Evolutionary conservation across 2,888 invertebrate genomes (phyloP).

Genomic region (Aphidoletes aphidimyza): DNA sequence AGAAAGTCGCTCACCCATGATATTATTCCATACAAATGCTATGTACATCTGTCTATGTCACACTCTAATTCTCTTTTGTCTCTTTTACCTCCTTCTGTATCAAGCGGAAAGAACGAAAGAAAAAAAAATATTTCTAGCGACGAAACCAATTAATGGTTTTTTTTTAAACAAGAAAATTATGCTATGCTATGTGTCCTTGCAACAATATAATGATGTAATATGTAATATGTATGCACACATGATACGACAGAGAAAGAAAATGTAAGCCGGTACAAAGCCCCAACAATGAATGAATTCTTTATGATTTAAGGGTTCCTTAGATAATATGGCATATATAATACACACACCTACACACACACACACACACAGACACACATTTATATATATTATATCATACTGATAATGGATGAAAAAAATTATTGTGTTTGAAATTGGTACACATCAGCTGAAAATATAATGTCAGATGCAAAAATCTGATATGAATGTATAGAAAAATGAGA

Average conservation of each 20-base stretch:
- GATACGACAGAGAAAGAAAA: not conserved
- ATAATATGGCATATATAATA: slow-evolving; percentile 16
- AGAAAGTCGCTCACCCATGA: too few relatives aligned
- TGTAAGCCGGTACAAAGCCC: slow-evolving; percentile 30
- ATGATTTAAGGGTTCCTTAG: slow-evolving; percentile 43
- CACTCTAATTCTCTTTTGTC: slow-evolving; percentile 9
- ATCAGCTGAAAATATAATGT: not conserved
- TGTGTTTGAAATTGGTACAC: not conserved
- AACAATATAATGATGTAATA: not conserved
- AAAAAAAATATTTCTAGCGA: not conserved
- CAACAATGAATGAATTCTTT: slow-evolving; percentile 45
- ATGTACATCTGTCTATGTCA: too few relatives aligned
- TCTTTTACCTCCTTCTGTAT: not conserved
- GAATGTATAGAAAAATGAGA: not conserved
- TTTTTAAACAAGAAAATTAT: slow-evolving; percentile 10
- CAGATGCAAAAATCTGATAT: not conserved
- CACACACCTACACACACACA: too few relatives aligned
- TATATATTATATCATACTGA: not conserved
- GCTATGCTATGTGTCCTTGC: slow-evolving; percentile 49
- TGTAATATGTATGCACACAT: not conserved
- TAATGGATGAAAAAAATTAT: not conserved
- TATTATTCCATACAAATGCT: too few relatives aligned
- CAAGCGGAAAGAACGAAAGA: too few relatives aligned
- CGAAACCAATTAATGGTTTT: not conserved
- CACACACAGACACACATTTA: not conserved